These are phyloP conservation scores for Muscidifurax raptorellus DNA, from an alignment of 1,140 invertebrate genomes.

Conservation along the genomic window DNA sequence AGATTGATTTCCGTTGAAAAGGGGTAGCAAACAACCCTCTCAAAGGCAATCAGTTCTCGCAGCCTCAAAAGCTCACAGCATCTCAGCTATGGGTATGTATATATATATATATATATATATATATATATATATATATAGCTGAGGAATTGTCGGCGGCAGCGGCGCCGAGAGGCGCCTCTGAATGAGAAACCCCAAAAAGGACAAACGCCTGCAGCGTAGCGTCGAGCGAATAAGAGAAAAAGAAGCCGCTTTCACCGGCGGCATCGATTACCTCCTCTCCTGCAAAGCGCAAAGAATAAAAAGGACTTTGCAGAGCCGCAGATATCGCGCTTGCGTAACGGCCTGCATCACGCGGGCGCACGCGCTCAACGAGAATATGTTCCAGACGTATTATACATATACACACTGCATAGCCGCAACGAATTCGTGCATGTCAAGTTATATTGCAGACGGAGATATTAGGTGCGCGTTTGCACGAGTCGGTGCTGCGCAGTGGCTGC, in stretches of 20 bases:
- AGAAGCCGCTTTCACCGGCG: background rate
- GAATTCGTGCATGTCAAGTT: no score
- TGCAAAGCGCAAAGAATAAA: background rate
- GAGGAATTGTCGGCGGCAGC: background rate
- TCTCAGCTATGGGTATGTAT: no score
- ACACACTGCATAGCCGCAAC: no score
- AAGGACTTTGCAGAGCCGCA: background rate
- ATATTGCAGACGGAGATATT: no score
- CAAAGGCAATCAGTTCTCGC: background rate
- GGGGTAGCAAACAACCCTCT: background rate
- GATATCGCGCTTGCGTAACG: background rate
- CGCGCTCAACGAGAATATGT: no score
- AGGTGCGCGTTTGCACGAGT: no score
- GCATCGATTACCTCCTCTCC: background rate
- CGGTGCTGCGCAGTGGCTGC: no score
- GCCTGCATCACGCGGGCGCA: background rate
- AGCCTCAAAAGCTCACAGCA: background rate
- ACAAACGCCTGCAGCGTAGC: background rate
- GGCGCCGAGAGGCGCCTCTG: background rate
- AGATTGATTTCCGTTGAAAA: background rate
- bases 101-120: no score
- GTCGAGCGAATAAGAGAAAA: background rate
- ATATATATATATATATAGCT: no score
- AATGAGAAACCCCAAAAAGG: background rate
- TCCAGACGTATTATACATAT: no score